Evolutionary conservation across 2,113 vertebrate genomes (phyloP).

Genomic region (Recurvirostra avosetta): DNA sequence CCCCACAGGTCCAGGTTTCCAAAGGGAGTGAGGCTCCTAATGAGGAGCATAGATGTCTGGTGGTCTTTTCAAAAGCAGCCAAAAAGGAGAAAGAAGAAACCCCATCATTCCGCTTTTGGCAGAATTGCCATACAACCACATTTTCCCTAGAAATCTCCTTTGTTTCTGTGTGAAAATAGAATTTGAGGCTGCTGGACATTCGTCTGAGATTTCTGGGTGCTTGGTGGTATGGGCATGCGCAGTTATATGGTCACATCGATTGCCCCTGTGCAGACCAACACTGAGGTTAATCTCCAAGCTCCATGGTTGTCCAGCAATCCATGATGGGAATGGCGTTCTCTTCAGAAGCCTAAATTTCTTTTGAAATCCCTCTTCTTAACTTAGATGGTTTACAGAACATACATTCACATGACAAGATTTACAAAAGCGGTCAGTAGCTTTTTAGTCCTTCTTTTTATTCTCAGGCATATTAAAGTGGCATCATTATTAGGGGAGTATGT

Average conservation of each 20-base stretch:
- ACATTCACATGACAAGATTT: neutral
- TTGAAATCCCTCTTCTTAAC: neutral
- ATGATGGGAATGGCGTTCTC: neutral
- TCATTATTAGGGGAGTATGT: fast-evolving
- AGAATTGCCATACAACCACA: neutral
- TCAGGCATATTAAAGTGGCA: neutral
- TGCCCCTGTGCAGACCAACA: neutral
- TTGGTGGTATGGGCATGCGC: neutral
- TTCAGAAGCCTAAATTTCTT: neutral
- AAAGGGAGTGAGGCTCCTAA: neutral
- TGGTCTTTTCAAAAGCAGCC: neutral
- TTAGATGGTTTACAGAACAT: neutral
- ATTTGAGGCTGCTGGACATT: neutral
- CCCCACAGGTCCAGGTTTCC: neutral
- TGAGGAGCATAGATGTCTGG: neutral
- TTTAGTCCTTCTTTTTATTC: neutral
- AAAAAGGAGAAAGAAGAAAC: neutral
- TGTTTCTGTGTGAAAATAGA: neutral
- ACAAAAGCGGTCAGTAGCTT: neutral
- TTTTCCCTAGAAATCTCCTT: neutral
- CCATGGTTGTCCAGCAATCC: neutral
- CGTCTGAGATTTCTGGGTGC: neutral
- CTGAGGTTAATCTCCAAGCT: neutral
- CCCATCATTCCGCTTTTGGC: neutral
- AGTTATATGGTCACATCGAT: fast-evolving